Evolutionary conservation across 2,888 invertebrate species (phyloP), one percentile per base, ranked within the genome.

Genomic region (Drosophila peninsularis): DNA sequence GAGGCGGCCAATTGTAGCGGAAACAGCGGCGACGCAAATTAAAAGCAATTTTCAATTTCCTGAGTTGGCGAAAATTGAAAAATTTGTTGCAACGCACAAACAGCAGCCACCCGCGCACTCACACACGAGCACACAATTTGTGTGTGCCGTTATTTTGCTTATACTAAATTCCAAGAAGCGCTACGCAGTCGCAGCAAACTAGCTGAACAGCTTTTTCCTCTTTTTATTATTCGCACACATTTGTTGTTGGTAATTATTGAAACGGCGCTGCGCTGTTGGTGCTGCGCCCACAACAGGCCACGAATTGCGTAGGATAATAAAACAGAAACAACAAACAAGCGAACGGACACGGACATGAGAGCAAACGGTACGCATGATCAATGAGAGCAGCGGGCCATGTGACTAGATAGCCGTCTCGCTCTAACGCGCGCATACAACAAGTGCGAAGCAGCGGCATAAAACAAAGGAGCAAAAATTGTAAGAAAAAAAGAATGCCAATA

Each of bases 21-120:
- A 87, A 84, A 60, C 80, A 64, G 57, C 72, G 71, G 74, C 84
- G 79, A 81, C 77, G 66, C 69, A 82, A 86, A 86, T 84, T 84
- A 86, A 83, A 80, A 82, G 75, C 74, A 85, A 85, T 85, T 85
- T 87, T 80, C 78, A 84, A 84, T 85, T 85, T 85, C 87, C 85
- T 87, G 85, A 84, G 75, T 82, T 82, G 75, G 85, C 85, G 85
- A 82, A 87, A 71, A 80, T 75, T 78, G 58, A 62, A 73, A 73
- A 73, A 72, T 73, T 56, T 66, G 52, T 50, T 66, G 65, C 66
- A 72, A 56, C 27, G 57, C 58, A 50, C 61, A 42, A 52, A 39
- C 49, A 58, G 49, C 37, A 54, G 30, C 63, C 74, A 58, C 78
- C 78, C 78, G 63, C 76, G 50, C 64, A 70, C 44, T 32, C 21